Evolutionary conservation across 2,888 invertebrate genomes (phyloP).

Genomic region (Plebejus anna): DNA sequence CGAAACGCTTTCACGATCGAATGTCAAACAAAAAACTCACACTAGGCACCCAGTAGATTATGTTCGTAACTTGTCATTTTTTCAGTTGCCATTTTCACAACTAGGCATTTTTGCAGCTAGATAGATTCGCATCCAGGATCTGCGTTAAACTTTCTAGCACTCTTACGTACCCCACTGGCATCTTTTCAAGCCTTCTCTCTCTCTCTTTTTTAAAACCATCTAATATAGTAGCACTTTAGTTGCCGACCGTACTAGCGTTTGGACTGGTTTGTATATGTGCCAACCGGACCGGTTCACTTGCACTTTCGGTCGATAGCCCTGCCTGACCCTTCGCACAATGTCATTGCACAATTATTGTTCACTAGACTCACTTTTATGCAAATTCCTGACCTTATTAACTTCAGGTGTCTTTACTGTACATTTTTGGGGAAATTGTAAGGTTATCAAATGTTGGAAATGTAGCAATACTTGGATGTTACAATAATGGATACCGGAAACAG

Average conservation of each 20-base stretch:
- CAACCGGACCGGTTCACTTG: slow-evolving; percentile 45
- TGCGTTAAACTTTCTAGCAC: neutral
- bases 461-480: neutral
- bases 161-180: neutral
- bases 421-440: no score
- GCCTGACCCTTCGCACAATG: slow-evolving; percentile 38
- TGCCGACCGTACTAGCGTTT: slow-evolving; percentile 34
- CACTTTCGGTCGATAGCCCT: slow-evolving; percentile 40
- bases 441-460: no score
- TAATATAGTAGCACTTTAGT: neutral
- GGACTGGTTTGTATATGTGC: slow-evolving; percentile 44
- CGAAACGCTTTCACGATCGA: no score
- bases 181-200: neutral
- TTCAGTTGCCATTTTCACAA: neutral
- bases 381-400: neutral
- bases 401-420: neutral
- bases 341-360: slow-evolving; percentile 34
- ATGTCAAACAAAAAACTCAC: no score
- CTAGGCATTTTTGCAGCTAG: neutral
- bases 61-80: neutral
- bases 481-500: neutral
- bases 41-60: no score
- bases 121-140: neutral
- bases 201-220: no score
- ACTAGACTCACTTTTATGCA: slow-evolving; percentile 15